Evolutionary conservation across 1,140 invertebrate genomes (phyloP).

Genomic region (Macrosteles quadrilineatus): DNA sequence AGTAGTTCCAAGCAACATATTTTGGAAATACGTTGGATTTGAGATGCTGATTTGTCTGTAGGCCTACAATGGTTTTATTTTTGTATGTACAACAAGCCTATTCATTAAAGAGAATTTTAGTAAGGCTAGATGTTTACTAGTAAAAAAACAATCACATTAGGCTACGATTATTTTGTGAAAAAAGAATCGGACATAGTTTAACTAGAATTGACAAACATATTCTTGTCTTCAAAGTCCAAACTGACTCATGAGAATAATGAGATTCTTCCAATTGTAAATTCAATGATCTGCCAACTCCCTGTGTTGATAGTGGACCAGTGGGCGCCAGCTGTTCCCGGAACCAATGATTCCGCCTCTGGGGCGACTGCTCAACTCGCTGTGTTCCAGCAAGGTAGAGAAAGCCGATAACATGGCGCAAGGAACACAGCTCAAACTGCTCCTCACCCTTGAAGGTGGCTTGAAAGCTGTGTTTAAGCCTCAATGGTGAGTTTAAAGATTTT

Average conservation of each 20-base stretch:
- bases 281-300: neutral
- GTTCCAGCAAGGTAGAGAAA: slow-evolving; percentile 66
- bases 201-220: no score
- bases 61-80: neutral
- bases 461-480: slow-evolving; percentile 88
- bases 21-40: neutral
- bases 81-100: neutral
- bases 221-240: no score
- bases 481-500: slow-evolving; percentile 56
- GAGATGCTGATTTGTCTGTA: neutral
- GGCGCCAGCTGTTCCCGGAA: slow-evolving; percentile 65
- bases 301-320: slow-evolving; percentile 64
- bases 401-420: slow-evolving; percentile 78
- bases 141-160: no score
- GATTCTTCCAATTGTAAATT: neutral
- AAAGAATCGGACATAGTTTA: no score
- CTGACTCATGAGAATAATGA: no score
- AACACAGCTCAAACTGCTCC: slow-evolving; percentile 86
- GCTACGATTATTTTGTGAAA: no score
- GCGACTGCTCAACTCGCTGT: slow-evolving; percentile 68
- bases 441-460: slow-evolving; percentile 75
- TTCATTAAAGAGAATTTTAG: neutral
- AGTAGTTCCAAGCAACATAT: neutral
- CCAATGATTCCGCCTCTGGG: slow-evolving; percentile 62
- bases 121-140: no score